Conservation (phyloP, 2,888 invertebrate genomes). For the Xanthorhoe designata region DNA sequence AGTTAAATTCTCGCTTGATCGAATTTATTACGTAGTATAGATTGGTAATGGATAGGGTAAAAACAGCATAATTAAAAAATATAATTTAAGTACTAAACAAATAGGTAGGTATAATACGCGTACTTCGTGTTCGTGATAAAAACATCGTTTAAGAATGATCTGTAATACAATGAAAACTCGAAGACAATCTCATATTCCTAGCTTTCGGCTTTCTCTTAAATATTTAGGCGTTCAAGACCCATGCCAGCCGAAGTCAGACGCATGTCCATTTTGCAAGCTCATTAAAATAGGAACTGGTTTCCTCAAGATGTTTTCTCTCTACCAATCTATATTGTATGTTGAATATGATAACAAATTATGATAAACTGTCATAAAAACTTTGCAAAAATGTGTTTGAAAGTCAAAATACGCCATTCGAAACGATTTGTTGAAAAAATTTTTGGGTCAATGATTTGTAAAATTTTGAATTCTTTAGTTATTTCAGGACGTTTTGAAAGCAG, state of each 20-base stretch:
- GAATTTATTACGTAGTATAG: slow-evolving; percentile 7
- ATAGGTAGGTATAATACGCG: no score
- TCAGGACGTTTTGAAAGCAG: slow-evolving; percentile 7
- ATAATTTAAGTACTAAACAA: no score
- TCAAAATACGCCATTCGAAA: neutral
- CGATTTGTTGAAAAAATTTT: neutral
- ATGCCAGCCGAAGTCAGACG: neutral
- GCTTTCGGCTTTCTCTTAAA: no score
- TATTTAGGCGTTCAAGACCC: no score
- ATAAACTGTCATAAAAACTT: neutral
- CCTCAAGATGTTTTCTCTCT: neutral
- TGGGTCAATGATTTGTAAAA: neutral
- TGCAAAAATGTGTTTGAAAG: neutral
- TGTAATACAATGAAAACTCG: no score
- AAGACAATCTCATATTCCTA: no score
- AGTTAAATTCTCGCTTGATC: slow-evolving; percentile 14
- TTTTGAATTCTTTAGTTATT: neutral
- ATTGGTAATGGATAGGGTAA: slow-evolving; percentile 1
- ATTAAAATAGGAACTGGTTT: neutral
- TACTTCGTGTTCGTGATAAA: no score
- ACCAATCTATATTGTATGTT: neutral
- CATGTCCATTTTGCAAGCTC: neutral
- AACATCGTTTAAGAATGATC: no score
- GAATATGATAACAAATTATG: neutral
- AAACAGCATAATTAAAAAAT: neutral